Conservation (phyloP, 2,797 vertebrate genomes). For the Nannoperca australis region DNA sequence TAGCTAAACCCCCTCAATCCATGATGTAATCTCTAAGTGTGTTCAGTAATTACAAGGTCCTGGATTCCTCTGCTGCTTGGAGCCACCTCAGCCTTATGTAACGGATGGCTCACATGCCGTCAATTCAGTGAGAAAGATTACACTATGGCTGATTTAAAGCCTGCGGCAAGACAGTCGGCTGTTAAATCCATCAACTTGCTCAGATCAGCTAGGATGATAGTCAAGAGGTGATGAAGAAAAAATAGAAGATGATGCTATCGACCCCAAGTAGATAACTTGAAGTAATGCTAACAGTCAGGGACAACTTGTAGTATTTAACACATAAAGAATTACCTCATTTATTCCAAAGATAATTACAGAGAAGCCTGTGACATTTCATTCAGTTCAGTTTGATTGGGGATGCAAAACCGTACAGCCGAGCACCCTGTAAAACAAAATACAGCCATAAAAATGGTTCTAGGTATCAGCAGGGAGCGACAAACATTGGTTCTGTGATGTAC, state of each 20-base stretch:
- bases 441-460: background rate
- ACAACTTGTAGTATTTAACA: background rate
- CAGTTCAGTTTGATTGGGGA: background rate
- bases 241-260: too few relatives aligned
- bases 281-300: background rate
- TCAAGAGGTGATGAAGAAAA: background rate
- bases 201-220: background rate
- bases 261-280: background rate
- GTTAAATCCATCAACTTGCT: slow-evolving; percentile 6
- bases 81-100: slow-evolving; percentile 74
- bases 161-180: background rate
- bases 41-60: slow-evolving; percentile 81
- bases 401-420: slow-evolving; percentile 1
- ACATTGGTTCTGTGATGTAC: background rate
- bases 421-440: background rate
- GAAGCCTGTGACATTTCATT: background rate
- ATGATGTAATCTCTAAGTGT: slow-evolving; percentile 81
- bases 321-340: background rate
- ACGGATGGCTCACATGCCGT: slow-evolving; percentile 60
- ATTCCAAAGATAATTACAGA: background rate
- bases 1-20: slow-evolving; percentile 75
- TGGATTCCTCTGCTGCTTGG: slow-evolving; percentile 66
- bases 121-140: slow-evolving; percentile 56
- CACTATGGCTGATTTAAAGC: slow-evolving; percentile 64
- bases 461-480: background rate